phyloP scores from a whole-genome alignment of 2,888 invertebrate species.

The Pseudococcus viburni region DNA sequence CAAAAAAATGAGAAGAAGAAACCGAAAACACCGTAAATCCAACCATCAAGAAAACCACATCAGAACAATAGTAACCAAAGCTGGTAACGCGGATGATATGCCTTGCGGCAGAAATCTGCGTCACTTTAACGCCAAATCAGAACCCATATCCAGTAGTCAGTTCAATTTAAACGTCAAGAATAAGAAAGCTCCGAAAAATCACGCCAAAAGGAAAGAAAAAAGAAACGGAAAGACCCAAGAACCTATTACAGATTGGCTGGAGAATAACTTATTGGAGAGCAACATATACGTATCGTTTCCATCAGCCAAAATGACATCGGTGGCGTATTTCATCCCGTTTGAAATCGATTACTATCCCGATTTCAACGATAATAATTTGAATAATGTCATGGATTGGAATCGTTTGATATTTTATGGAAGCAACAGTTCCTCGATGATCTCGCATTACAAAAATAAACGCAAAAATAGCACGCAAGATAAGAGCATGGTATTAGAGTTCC shows the following conservation, averaged over 20 bases:
- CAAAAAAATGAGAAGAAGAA: constrained; percentile 14
- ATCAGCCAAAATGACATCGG: background rate
- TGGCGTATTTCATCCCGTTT: constrained; percentile 50
- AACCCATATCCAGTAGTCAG: constrained; percentile 41
- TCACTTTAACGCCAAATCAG: constrained; percentile 38
- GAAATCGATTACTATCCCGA: background rate
- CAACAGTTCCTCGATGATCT: constrained; percentile 50
- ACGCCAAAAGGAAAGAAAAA: background rate
- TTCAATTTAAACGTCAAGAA: constrained; percentile 15
- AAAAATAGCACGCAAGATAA: constrained; percentile 34
- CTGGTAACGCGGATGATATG: background rate
- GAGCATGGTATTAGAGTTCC: constrained; percentile 55
- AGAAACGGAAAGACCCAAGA: background rate
- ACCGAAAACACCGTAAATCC: constrained; percentile 45
- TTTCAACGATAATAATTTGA: background rate
- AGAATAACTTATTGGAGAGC: background rate
- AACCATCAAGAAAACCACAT: constrained; percentile 19
- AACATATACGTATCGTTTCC: constrained; percentile 5
- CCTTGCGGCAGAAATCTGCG: constrained; percentile 24
- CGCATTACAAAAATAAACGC: constrained; percentile 22
- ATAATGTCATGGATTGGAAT: constrained; percentile 27
- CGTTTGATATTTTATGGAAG: constrained; percentile 37
- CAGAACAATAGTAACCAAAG: constrained; percentile 17
- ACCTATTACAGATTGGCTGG: constrained; percentile 39
- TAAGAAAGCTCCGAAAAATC: constrained; percentile 3